These are phyloP conservation scores for Hetaerina titia DNA, from an alignment of 2,888 invertebrate genomes.

Conservation along the genomic window DNA sequence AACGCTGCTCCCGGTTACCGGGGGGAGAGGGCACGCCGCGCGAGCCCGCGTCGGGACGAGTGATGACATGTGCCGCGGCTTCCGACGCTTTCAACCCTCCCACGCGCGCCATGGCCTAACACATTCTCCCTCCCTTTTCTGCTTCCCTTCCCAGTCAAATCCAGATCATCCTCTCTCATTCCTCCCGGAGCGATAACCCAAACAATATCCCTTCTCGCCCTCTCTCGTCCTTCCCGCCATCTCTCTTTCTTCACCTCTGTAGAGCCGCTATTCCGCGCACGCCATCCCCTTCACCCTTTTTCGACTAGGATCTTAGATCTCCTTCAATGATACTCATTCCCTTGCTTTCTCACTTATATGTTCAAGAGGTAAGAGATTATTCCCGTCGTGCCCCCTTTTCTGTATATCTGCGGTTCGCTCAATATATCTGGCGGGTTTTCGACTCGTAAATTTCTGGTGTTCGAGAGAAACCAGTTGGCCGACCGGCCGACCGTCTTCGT, in stretches of 20 bases:
- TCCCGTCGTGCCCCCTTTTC: background rate
- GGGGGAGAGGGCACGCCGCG: background rate
- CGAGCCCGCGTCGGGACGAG: background rate
- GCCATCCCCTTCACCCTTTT: background rate
- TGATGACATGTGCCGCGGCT: background rate
- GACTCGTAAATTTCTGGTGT: background rate
- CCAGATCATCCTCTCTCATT: slow-evolving; percentile 10
- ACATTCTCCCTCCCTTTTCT: background rate
- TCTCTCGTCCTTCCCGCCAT: background rate
- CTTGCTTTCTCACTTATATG: no score
- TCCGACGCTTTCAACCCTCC: background rate
- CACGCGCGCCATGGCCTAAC: background rate
- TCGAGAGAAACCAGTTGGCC: no score
- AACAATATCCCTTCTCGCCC: background rate
- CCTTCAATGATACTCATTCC: no score
- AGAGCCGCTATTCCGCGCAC: background rate
- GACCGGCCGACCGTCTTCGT: no score
- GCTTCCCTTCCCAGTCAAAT: background rate
- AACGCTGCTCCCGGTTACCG: background rate
- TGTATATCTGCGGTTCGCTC: background rate
- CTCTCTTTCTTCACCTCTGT: background rate
- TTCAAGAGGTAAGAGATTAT: background rate
- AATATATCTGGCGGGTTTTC: background rate
- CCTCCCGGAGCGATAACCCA: background rate
- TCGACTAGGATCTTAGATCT: no score